Conservation (phyloP, 2,113 vertebrate genomes). For the Arvicanthis niloticus region DNA sequence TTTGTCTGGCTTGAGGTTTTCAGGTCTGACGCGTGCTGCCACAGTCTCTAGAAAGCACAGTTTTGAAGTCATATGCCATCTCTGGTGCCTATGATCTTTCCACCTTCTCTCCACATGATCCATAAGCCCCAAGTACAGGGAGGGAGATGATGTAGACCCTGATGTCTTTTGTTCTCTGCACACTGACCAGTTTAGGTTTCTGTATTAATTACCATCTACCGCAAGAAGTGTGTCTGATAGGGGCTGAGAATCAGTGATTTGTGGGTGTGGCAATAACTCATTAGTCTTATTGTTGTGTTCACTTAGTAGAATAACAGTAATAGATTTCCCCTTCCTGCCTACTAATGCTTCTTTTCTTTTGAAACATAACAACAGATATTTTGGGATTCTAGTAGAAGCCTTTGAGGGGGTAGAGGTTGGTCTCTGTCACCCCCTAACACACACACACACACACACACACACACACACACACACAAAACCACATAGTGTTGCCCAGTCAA, state of each 20-base stretch:
- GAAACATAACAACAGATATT: not conserved
- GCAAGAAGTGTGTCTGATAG: not conserved
- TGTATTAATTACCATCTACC: not conserved
- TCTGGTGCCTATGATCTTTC: not conserved
- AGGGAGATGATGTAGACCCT: no score
- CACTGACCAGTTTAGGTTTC: not conserved
- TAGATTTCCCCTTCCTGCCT: not conserved
- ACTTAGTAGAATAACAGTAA: not conserved
- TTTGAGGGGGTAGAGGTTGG: not conserved
- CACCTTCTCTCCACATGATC: not conserved
- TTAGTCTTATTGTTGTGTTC: not conserved
- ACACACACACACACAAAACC: no score
- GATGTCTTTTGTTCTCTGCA: not conserved
- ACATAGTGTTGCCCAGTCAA: not conserved
- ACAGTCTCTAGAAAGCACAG: not conserved
- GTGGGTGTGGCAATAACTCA: not conserved
- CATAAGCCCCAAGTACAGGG: not conserved
- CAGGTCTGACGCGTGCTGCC: not conserved
- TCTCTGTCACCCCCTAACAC: not conserved
- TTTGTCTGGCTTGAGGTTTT: not conserved
- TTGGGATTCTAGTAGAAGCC: not conserved
- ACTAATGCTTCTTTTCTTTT: not conserved
- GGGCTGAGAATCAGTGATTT: not conserved
- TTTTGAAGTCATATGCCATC: not conserved
- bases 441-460: not conserved